A percentile compares a stretch with the other conserved stretches of the same genome.
phyloP scores from a whole-genome alignment of 2,113 vertebrate species.

The Macaca mulatta region DNA sequence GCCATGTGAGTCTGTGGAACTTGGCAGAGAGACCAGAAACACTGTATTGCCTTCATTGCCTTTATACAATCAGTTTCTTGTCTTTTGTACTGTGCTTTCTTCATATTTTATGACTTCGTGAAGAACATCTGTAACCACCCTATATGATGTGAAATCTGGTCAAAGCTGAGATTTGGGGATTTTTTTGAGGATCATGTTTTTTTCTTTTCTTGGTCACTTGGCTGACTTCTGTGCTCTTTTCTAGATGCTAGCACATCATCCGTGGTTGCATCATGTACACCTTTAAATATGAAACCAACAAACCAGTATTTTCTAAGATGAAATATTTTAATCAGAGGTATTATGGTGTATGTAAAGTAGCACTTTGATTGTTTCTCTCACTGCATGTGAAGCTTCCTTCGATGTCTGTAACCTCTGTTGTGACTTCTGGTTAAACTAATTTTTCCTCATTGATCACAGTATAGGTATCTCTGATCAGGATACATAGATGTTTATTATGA shows the following conservation, averaged over 20 bases:
- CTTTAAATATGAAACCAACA: not conserved
- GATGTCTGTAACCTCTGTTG: not conserved
- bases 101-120: not conserved
- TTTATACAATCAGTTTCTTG: slow-evolving; percentile 7
- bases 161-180: not conserved
- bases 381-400: not conserved
- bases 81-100: slow-evolving; percentile 17
- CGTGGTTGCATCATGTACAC: not conserved
- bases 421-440: not conserved
- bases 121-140: not conserved
- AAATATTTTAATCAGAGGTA: not conserved
- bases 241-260: not conserved
- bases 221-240: not conserved
- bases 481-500: not conserved
- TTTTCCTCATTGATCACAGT: slow-evolving; percentile 7
- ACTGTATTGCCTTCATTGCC: slow-evolving; percentile 7
- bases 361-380: slow-evolving; percentile 10
- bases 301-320: not conserved
- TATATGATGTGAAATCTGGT: not conserved
- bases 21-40: not conserved
- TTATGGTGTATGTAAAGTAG: not conserved
- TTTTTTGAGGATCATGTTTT: not conserved
- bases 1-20: slow-evolving; percentile 14
- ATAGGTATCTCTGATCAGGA: not conserved
- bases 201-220: not conserved